A percentile compares a stretch with the other conserved stretches of the same genome.
These are phyloP conservation scores for Prietella phreatophila DNA, from an alignment of 2,113 vertebrate genomes.

Conservation along the genomic window DNA sequence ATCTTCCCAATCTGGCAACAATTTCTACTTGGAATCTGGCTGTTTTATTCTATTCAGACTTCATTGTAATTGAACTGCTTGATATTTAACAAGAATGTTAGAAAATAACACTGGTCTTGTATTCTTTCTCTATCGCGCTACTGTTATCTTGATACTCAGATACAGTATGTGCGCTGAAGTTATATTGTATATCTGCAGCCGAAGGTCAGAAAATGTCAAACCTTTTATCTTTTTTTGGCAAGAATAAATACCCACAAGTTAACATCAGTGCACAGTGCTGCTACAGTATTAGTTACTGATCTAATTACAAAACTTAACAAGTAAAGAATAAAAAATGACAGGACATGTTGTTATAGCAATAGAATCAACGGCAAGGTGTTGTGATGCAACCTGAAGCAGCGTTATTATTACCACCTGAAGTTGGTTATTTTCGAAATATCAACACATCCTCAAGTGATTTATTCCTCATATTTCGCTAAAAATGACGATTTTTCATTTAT, in stretches of 20 bases:
- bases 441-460: background rate
- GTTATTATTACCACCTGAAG: background rate
- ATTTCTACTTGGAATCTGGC: background rate
- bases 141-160: background rate
- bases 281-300: background rate
- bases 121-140: background rate
- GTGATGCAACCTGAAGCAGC: background rate
- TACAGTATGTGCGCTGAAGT: background rate
- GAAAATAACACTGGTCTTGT: background rate
- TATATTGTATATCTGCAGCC: background rate
- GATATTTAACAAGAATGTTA: slow-evolving; percentile 12
- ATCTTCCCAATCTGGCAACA: slow-evolving; percentile 17
- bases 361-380: background rate
- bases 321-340: background rate
- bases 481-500: background rate
- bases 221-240: background rate
- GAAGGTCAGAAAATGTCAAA: background rate
- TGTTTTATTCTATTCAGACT: background rate
- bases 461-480: background rate
- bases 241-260: background rate
- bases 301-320: background rate
- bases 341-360: background rate
- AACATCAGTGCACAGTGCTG: background rate
- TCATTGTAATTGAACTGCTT: slow-evolving; percentile 4
- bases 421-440: background rate